These are phyloP conservation scores for Pardosa pseudoannulata DNA, from an alignment of 2,888 invertebrate genomes.

Conservation along the genomic window DNA sequence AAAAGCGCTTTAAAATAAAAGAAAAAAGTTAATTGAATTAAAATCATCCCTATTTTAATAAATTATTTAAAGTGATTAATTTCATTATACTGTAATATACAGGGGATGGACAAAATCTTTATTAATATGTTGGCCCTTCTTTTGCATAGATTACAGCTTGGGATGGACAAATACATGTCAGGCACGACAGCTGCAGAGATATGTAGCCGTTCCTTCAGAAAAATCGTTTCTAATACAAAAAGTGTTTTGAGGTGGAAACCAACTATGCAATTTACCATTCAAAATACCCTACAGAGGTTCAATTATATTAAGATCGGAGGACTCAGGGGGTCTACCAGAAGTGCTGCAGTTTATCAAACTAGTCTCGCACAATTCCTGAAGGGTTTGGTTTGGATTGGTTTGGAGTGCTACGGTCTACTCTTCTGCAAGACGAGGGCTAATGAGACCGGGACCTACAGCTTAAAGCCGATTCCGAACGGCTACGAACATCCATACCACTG, in stretches of 20 bases:
- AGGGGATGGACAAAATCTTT: conserved; percentile 10
- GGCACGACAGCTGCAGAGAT: neutral
- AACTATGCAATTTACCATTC: neutral
- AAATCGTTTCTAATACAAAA: neutral
- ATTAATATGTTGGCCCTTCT: conserved; percentile 6
- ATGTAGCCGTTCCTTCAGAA: neutral
- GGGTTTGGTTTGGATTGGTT: neutral
- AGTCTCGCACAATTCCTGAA: conserved; percentile 1
- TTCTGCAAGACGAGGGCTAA: too few species aligned
- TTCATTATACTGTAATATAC: too few species aligned
- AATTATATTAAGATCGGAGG: conserved; percentile 18
- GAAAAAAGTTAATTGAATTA: too few species aligned
- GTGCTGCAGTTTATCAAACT: neutral
- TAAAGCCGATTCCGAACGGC: too few species aligned
- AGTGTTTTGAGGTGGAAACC: conserved; percentile 7
- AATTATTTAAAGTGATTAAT: too few species aligned
- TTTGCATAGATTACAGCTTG: conserved; percentile 10
- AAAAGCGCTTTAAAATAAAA: too few species aligned
- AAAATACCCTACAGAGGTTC: conserved; percentile 11
- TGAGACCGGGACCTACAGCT: too few species aligned
- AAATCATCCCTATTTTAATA: too few species aligned
- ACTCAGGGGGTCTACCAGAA: neutral
- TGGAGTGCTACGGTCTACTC: too few species aligned
- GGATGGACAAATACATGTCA: conserved; percentile 6
- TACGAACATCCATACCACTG: too few species aligned